phyloP scores from a whole-genome alignment of 2,113 vertebrate genomes.

The Vicugna pacos region DNA sequence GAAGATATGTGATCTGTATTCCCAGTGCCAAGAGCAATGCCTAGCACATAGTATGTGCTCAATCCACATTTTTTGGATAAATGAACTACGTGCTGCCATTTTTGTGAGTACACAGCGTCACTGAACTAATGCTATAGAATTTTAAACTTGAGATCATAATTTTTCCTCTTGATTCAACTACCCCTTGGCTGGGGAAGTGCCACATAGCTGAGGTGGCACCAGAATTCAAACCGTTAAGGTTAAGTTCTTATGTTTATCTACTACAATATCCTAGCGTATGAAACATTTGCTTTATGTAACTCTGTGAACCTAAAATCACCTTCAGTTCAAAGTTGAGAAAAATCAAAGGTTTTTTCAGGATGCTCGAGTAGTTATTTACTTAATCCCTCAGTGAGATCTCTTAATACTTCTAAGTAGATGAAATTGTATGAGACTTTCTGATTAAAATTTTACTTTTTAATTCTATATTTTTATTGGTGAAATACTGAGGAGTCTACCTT shows the following conservation, averaged over 20 bases:
- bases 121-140: neutral
- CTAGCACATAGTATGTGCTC: neutral
- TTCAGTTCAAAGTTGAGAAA: neutral
- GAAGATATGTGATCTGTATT: neutral
- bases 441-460: slow-evolving; percentile 50
- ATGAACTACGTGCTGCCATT: neutral
- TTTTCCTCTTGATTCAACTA: neutral
- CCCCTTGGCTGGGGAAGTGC: neutral
- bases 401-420: neutral
- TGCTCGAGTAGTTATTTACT: neutral
- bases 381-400: slow-evolving; percentile 7
- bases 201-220: neutral
- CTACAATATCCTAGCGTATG: neutral
- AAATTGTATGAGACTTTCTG: neutral
- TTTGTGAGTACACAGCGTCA: neutral
- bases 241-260: neutral
- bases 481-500: neutral
- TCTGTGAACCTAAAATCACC: neutral
- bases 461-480: neutral
- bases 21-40: neutral
- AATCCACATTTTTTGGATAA: neutral
- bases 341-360: neutral
- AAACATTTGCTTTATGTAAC: neutral
- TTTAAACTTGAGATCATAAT: neutral
- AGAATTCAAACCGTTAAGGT: neutral